Percentiles rank a stretch among this genome's conserved stretches.
Evolutionary conservation across 2,797 vertebrate genomes (phyloP).

Genomic region (Hipposideros larvatus): DNA sequence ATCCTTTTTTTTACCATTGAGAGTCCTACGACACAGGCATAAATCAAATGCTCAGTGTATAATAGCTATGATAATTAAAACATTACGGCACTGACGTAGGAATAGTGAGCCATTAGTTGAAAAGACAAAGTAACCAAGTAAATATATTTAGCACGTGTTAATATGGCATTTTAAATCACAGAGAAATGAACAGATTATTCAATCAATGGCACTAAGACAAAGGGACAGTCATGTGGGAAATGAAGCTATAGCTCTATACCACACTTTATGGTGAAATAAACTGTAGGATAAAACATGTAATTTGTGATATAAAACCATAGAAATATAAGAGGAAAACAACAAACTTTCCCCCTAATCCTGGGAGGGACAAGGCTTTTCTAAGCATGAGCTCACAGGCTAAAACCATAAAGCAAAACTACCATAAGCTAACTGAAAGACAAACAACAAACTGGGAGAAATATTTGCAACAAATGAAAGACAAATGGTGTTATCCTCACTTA

Average conservation of each 20-base stretch:
- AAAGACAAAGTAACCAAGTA: constrained; percentile 45
- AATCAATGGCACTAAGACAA: neutral
- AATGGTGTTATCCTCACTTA: neutral
- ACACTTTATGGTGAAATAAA: neutral
- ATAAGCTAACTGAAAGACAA: constrained; percentile 39
- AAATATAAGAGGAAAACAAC: constrained; percentile 15
- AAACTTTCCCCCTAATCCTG: neutral
- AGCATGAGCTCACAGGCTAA: neutral
- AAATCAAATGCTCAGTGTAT: neutral
- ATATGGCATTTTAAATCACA: constrained; percentile 49
- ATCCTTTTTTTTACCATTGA: neutral
- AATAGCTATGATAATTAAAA: neutral
- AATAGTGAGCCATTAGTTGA: constrained; percentile 46
- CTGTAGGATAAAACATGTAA: neutral
- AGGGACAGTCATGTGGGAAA: neutral
- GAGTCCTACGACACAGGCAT: constrained; percentile 41
- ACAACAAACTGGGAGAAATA: constrained; percentile 30
- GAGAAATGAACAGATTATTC: neutral
- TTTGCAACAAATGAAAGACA: constrained; percentile 1
- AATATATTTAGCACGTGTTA: constrained; percentile 34
- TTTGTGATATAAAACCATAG: constrained; percentile 22
- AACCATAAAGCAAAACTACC: constrained; percentile 35
- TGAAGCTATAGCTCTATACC: neutral
- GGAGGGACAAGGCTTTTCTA: constrained; percentile 23
- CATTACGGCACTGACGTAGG: neutral